Evolutionary conservation across 2,113 vertebrate species (phyloP), one percentile per base, ranked within the genome.

Genomic region (Geococcyx californianus): DNA sequence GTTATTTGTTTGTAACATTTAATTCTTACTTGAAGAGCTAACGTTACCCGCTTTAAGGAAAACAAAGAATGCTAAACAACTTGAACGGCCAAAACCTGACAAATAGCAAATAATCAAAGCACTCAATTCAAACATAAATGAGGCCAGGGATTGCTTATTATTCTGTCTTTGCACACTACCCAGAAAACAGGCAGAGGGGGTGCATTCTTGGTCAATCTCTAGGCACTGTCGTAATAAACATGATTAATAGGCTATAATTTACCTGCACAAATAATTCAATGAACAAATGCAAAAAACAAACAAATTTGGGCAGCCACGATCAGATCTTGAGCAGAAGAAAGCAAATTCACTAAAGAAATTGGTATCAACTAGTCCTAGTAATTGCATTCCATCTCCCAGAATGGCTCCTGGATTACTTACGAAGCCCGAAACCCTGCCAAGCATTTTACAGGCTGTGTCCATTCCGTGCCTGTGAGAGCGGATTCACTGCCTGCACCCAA

Each of bases 71-170:
- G 49, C 82, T 74, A 90, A 91, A 94, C 86, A 94, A 94, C 79
- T 88, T 93, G 78, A 96, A 93, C 0, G 12, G 68, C 92, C 85
- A 81, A 75, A 76, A 92, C 87, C 90, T 96, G 93, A 95, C 94
- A 94, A 96, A 96, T n/a, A 96, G 75, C 93, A 95, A 96, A 96
- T 94, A 95, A 96, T 94, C 94, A 97, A 97, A 95, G 85, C 93
- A 89, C 89, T 93, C 94, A 89, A 90, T 96, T 95, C 93, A 84
- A 80, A 64, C 85, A 92, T 88, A 95, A 97, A 93, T 92, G 95
- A 95, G 69, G 85, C 92, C 64, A 89, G 62, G 56, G 92, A 96
- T 94, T 96, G 93, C 73, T 86, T 95, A 96, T 95, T 95, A 95
- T 93, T 84, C 76, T 75, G 52, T 59, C 82, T 94, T 93, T 92